Conservation (phyloP, 2,888 invertebrate species). For the Gandaritis pyraliata region DNA sequence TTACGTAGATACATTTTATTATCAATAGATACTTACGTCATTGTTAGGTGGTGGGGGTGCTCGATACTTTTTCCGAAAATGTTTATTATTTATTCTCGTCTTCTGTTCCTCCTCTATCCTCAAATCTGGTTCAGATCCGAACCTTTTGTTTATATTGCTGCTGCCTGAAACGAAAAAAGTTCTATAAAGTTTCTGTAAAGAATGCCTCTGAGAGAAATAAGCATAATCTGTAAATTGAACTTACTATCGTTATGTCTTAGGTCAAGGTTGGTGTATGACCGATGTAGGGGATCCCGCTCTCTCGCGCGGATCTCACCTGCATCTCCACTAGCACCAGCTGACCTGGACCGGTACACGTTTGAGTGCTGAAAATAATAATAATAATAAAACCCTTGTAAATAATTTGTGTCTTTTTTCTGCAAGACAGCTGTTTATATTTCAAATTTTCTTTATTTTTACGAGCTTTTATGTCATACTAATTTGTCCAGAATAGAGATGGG, state of each 20-base stretch:
- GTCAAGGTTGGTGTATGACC: constrained; percentile 79
- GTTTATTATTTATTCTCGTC: constrained; percentile 69
- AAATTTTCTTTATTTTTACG: no score
- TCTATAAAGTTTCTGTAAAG: no score
- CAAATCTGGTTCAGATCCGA: constrained; percentile 91
- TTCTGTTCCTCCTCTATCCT: constrained; percentile 75
- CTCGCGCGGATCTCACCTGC: constrained; percentile 59
- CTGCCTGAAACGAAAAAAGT: constrained; percentile 56
- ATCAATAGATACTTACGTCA: constrained; percentile 61
- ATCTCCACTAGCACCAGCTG: constrained; percentile 66
- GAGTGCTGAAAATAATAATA: constrained; percentile 70
- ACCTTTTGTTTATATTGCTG: constrained; percentile 80
- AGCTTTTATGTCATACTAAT: no score
- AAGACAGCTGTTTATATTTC: no score
- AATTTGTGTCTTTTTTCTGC: no score
- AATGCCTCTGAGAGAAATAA: not conserved
- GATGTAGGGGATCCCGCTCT: constrained; percentile 76
- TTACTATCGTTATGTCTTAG: constrained; percentile 70
- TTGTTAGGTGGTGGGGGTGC: constrained; percentile 87
- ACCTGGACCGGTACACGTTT: constrained; percentile 75
- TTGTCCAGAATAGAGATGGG: no score
- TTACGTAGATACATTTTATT: not conserved
- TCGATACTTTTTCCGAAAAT: constrained; percentile 90
- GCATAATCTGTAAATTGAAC: constrained; percentile 34
- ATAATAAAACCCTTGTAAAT: not conserved